Conservation (phyloP, 2,113 vertebrate genomes). For the Calyptomena viridis region DNA sequence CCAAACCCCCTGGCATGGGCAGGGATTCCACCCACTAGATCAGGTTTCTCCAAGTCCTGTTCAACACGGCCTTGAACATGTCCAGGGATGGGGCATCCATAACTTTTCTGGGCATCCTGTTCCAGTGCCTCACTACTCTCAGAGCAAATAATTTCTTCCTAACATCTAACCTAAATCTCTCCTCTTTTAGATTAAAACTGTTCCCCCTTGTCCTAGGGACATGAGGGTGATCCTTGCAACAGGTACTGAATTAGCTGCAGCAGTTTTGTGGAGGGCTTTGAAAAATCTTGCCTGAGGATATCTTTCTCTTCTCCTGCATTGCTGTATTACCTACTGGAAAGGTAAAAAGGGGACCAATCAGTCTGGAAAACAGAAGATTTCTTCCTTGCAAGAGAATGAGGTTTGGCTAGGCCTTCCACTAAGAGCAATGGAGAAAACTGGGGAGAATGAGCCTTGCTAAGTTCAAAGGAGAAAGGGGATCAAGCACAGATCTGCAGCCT, state of each 20-base stretch:
- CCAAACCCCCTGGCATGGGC: not conserved
- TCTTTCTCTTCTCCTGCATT: not conserved
- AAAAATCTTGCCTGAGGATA: not conserved
- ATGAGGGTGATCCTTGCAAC: not conserved
- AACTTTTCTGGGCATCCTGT: not conserved
- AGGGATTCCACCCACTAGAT: not conserved
- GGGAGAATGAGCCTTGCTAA: not conserved
- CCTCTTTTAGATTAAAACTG: not conserved
- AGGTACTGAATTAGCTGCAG: not conserved
- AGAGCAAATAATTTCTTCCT: not conserved
- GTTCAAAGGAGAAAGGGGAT: not conserved
- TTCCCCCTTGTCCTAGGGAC: not conserved
- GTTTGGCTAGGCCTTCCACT: not conserved
- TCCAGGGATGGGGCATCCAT: not conserved
- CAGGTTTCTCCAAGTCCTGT: not conserved
- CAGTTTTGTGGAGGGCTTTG: not conserved
- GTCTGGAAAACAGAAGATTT: not conserved
- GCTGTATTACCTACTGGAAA: not conserved
- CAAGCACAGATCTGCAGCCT: not conserved
- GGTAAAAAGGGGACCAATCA: not conserved
- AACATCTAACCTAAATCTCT: not conserved
- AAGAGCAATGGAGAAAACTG: not conserved
- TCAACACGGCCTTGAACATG: not conserved
- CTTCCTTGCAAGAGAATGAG: not conserved
- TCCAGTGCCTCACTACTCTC: not conserved